Base-by-base conservation (phyloP, 1,140 invertebrate genomes). In the Mercenaria mercenaria region DNA sequence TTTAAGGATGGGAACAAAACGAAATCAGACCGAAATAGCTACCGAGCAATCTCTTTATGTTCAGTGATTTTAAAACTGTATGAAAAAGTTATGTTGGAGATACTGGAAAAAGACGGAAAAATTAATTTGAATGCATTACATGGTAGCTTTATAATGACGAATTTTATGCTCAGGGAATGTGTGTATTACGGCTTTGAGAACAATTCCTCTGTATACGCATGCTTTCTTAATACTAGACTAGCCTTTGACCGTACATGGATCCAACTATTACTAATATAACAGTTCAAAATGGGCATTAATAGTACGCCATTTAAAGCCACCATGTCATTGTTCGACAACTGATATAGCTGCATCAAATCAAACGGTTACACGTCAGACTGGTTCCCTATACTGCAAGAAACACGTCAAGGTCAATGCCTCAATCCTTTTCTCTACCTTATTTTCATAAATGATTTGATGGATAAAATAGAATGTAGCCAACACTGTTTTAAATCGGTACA, bases 361-460 rank as follows among this genome's bases (percentile, higher is more conserved):
- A 41, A 77, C 13, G 74, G 37, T 26, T 77, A 43, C 32, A n/a
- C 37, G 41, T 77, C 77, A 32, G 52, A 80, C 18, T 80, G 77
- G 77, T 56, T 80, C 50, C 77, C 77, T 3, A 34, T 80, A 4
- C 26, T 56, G 41, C 77, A 80, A 34, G 77, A 47, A 34, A 80
- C 77, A 6, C 20, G 43, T 6, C 77, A 56, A 23, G 77, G 77
- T 4, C 77, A 80, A 80, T 80, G 77, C 23, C 8, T 52, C 6
- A 80, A 47, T 26, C 77, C 77, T 11, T 56, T 56, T 26, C n/a
- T 80, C 10, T 80, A 80, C 23, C 50, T 80, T 32, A 20, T 80
- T 4, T 52, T 80, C 50, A 80, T 80, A n/a, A 80, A 80, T 56
- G 47, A 56, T 23, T 34, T 80, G 20, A 50, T 80, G 77, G 41